Base-by-base conservation (phyloP, 2,113 vertebrate genomes). In the Gobiocypris rarus region DNA sequence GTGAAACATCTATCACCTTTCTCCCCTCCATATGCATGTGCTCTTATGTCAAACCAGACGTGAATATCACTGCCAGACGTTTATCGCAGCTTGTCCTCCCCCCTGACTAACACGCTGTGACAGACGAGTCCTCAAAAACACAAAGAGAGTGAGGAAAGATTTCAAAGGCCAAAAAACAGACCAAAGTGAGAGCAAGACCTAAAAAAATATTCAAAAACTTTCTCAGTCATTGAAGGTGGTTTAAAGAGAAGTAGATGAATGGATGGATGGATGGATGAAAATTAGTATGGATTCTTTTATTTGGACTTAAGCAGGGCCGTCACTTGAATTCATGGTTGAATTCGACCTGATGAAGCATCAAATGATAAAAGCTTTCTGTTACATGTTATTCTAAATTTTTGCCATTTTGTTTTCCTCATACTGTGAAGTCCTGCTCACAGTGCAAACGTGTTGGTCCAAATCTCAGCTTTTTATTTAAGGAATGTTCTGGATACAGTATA, bases 41-140 rank as follows among this genome's bases (percentile, higher is more conserved):
- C 58, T 73, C 65, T 26, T n/a, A 11, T 83, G 67, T 79, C 61
- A 79, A 58, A 31, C 15, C 75, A 79, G 76, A 84, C 75, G 71
- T 77, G 50, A 85, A 71, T 24, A 83, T 87, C 83, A 71, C 75
- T 83, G 75, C 41, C 79, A 86, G 78, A 58, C 59, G 81, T 19
- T 85, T 81, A 48, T 38, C 50, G 3, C 69, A 67, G 34, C 41
- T 63, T 52, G 61, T 74, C 67, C 67, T 63, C 65, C 82, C 38
- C 14, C 48, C 73, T 58, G 17, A 56, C n/a, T 79, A 88, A 83
- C 63, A 34, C 65, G 71, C 73, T 81, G 76, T 81, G 87, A 86
- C 87, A 56, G 83, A 63, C 14, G 7, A 15, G 54, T 61, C 84
- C 81, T 86, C 63, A 28, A 43, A 70, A 9, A 41, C 67, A 38